These are phyloP conservation scores for Mactra quadrangularis DNA, from an alignment of 1,140 invertebrate species.

Conservation along the genomic window DNA sequence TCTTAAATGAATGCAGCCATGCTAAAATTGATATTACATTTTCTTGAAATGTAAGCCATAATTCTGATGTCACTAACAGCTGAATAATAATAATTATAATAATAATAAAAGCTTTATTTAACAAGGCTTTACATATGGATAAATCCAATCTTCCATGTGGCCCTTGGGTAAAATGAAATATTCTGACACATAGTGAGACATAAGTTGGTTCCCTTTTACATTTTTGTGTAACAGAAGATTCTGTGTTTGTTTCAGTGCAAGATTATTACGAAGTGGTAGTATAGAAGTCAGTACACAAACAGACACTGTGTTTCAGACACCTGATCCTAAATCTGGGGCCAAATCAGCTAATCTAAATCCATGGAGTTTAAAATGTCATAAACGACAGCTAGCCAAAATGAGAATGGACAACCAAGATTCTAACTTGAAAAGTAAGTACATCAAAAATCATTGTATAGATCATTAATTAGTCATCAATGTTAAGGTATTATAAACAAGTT, in stretches of 20 bases:
- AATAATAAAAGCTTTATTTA: too few relatives aligned
- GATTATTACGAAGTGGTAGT: conserved; percentile 73
- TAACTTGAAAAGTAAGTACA: conserved; percentile 71
- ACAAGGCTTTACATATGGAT: too few relatives aligned
- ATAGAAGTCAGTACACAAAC: conserved; percentile 82
- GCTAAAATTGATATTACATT: too few relatives aligned
- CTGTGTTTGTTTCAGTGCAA: conserved; percentile 63
- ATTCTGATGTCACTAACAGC: too few relatives aligned
- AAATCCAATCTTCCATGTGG: too few relatives aligned
- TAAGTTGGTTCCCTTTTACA: too few relatives aligned
- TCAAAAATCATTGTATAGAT: not conserved
- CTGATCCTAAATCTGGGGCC: conserved; percentile 69
- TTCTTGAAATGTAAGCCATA: too few relatives aligned
- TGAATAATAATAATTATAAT: too few relatives aligned
- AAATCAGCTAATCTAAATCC: conserved; percentile 83
- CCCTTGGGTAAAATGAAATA: too few relatives aligned
- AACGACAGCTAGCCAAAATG: conserved; percentile 83
- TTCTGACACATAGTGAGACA: too few relatives aligned
- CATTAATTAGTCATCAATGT: conserved; percentile 59
- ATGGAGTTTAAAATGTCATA: conserved; percentile 86
- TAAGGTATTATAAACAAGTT: too few relatives aligned
- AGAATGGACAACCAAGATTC: conserved; percentile 87
- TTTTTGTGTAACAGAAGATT: not conserved
- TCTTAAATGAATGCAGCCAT: too few relatives aligned
- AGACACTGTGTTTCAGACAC: conserved; percentile 77